These are phyloP conservation scores for Loriculus beryllinus DNA, from an alignment of 2,797 vertebrate species.

Conservation along the genomic window DNA sequence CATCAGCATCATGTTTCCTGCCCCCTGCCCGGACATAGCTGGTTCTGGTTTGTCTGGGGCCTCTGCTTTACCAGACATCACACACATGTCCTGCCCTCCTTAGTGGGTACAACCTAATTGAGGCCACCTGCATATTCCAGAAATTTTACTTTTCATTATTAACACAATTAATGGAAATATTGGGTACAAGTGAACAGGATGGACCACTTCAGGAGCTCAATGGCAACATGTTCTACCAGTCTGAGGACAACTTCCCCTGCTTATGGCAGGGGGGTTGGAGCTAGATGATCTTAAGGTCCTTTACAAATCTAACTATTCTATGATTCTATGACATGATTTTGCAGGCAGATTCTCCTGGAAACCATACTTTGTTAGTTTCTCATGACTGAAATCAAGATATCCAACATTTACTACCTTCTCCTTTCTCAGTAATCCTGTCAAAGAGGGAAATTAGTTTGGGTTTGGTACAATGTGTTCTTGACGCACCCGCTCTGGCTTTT, in stretches of 20 bases:
- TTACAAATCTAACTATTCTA: no score
- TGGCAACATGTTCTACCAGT: neutral
- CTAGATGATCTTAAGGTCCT: no score
- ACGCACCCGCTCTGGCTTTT: neutral
- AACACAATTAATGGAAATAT: neutral
- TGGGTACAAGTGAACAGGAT: neutral
- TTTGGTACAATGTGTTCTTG: conserved; percentile 6
- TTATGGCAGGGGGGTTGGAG: no score
- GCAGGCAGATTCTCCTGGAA: neutral
- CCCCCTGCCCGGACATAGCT: neutral
- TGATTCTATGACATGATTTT: neutral
- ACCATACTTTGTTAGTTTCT: neutral
- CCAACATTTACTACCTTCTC: neutral
- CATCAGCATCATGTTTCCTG: rapidly evolving
- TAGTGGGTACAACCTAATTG: neutral
- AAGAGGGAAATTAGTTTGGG: conserved; percentile 13
- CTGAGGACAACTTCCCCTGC: neutral
- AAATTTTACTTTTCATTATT: neutral
- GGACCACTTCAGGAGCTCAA: neutral
- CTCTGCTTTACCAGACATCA: neutral
- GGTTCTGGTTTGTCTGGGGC: neutral
- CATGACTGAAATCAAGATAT: conserved; percentile 2
- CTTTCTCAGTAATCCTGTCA: neutral
- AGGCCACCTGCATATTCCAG: neutral
- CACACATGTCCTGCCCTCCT: neutral